Percentiles rank a stretch among this genome's conserved stretches.
These are phyloP conservation scores for Arothron firmamentum DNA, from an alignment of 2,113 vertebrate species.

Conservation along the genomic window DNA sequence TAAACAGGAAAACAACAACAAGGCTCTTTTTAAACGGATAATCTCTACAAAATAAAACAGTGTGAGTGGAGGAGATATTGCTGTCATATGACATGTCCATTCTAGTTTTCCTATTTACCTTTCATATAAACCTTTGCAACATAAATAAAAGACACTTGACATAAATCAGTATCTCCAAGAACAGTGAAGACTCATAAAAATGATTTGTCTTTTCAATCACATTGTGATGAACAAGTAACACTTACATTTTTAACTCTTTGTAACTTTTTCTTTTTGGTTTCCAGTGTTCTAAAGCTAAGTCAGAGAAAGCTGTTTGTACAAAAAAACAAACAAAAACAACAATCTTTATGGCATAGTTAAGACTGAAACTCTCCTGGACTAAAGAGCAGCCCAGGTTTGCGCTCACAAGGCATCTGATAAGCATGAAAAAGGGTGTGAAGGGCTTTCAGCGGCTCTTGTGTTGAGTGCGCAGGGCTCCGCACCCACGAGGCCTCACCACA, in stretches of 20 bases:
- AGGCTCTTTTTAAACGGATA: not conserved
- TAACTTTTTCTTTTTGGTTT: constrained; percentile 34
- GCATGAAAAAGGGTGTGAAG: constrained; percentile 22
- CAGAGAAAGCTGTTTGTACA: constrained; percentile 6
- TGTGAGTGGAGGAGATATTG: constrained; percentile 6
- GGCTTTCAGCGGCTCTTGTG: constrained; percentile 41
- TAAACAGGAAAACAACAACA: not conserved
- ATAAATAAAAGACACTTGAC: constrained; percentile 36
- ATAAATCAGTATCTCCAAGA: constrained; percentile 10
- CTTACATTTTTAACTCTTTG: not conserved
- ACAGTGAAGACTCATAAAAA: constrained; percentile 35
- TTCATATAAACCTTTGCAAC: constrained; percentile 17
- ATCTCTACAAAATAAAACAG: constrained; percentile 2
- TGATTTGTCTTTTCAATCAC: constrained; percentile 11
- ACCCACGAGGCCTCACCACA: constrained; percentile 81
- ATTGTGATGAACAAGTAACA: constrained; percentile 32
- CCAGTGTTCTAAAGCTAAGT: constrained; percentile 61
- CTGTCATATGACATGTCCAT: constrained; percentile 11
- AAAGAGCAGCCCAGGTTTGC: constrained; percentile 30
- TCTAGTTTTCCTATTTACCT: not conserved
- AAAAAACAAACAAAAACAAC: not conserved
- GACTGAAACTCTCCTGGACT: constrained; percentile 9
- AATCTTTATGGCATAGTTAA: constrained; percentile 20
- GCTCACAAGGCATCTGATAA: constrained; percentile 30
- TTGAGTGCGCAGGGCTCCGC: constrained; percentile 7